These are phyloP conservation scores for Agrochola lychnidis DNA, from an alignment of 2,888 invertebrate species.

Conservation along the genomic window DNA sequence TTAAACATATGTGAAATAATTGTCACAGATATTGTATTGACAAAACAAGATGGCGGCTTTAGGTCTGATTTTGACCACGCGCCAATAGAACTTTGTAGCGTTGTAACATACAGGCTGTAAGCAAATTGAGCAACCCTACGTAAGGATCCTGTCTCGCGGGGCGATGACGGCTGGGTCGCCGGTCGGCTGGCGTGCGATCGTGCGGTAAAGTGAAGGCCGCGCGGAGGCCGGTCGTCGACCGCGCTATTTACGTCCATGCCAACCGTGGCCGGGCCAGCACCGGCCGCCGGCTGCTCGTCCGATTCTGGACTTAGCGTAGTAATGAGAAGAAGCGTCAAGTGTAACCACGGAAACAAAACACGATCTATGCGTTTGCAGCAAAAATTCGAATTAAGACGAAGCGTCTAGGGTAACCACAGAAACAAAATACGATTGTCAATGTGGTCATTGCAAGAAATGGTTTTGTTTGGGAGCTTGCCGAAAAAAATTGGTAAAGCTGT, in stretches of 20 bases:
- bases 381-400: not conserved
- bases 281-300: constrained; percentile 28
- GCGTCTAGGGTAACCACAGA: not conserved
- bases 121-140: constrained; percentile 65
- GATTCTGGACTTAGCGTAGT: constrained; percentile 23
- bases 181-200: constrained; percentile 56
- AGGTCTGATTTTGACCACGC: not conserved
- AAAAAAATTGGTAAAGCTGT: not conserved
- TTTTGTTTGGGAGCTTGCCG: not conserved
- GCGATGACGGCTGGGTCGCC: constrained; percentile 56
- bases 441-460: not conserved
- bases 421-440: not conserved
- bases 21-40: not conserved
- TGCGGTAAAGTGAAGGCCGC: constrained; percentile 84
- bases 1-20: not conserved
- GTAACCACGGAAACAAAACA: constrained; percentile 6
- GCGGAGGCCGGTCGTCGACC: constrained; percentile 88
- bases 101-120: not conserved
- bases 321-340: constrained; percentile 16
- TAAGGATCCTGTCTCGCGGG: constrained; percentile 59
- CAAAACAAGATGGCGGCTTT: not conserved
- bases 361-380: not conserved
- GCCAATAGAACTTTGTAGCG: not conserved
- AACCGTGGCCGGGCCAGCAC: constrained; percentile 24
- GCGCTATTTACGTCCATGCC: constrained; percentile 81